phyloP scores from a whole-genome alignment of 2,113 vertebrate genomes.

The crab-eating macaque (Macaca fascicularis) region T2T-MFA8v1.1 NC_088387.1:22138001-22138500 shows the following conservation, averaged over 20 bases:
- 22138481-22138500: not conserved
- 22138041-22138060: not conserved
- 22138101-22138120: not conserved
- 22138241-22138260: not conserved
- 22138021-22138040: not conserved
- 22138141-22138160: not conserved
- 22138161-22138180: not conserved
- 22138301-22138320: not conserved
- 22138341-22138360: not conserved
- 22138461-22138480: not conserved
- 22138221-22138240: not conserved
- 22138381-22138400: not conserved
- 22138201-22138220: not conserved
- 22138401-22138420: not conserved
- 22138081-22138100: not conserved
- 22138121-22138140: not conserved
- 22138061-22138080: not conserved
- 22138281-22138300: not conserved
- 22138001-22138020: not conserved
- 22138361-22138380: not conserved
- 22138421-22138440: not conserved
- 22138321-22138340: not conserved
- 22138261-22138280: not conserved
- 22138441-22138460: not conserved
- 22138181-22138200: not conserved